Conservation (phyloP, 2,888 invertebrate genomes). For the Eurytoma adleriae region DNA sequence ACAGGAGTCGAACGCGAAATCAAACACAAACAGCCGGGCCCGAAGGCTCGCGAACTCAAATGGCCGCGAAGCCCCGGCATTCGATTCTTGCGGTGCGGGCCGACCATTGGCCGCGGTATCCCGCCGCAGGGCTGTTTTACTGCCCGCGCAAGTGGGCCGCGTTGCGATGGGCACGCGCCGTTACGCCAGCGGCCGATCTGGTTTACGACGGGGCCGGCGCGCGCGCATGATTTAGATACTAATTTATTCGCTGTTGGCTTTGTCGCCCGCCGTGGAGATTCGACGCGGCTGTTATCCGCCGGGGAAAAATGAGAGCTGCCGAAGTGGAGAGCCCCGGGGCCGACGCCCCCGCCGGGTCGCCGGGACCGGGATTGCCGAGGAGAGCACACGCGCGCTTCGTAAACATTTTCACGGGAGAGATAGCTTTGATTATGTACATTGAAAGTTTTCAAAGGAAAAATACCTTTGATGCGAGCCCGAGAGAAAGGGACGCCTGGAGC, state of each 20-base stretch:
- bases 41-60: constrained; percentile 1
- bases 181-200: no score
- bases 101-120: no score
- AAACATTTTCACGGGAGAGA: no score
- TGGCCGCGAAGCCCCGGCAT: not conserved
- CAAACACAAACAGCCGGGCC: constrained; percentile 34
- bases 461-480: no score
- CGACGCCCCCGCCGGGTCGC: no score
- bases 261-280: not conserved
- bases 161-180: not conserved
- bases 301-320: not conserved
- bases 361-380: not conserved
- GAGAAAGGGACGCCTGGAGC: no score
- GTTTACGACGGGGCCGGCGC: not conserved
- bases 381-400: no score
- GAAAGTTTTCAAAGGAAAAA: no score
- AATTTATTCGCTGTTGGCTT: constrained; percentile 37
- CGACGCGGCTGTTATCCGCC: not conserved
- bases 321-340: no score
- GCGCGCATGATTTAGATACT: constrained; percentile 45
- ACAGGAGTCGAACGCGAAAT: constrained; percentile 40
- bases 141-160: not conserved
- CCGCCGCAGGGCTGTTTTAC: no score
- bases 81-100: constrained; percentile 7
- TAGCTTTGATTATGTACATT: no score